Percentiles rank a stretch among this genome's conserved stretches.
These are phyloP conservation scores for Iphiclides podalirius DNA, from an alignment of 2,888 invertebrate species.

Conservation along the genomic window DNA sequence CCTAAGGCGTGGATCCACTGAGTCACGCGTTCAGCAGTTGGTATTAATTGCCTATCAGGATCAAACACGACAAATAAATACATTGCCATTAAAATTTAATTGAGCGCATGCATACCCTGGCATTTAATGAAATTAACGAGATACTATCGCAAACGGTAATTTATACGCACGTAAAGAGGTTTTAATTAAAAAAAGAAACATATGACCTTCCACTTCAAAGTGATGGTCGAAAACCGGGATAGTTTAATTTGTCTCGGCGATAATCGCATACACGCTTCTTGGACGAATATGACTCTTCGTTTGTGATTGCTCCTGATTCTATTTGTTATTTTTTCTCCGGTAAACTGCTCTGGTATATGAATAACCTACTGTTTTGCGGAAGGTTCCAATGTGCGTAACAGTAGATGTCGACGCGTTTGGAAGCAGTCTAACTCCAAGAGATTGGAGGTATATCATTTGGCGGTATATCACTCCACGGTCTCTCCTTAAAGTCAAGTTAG, in stretches of 20 bases:
- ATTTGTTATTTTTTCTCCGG: no score
- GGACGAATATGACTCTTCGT: neutral
- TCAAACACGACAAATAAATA: neutral
- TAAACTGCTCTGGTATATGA: no score
- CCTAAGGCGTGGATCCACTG: no score
- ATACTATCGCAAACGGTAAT: neutral
- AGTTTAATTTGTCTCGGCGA: neutral
- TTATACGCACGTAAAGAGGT: neutral
- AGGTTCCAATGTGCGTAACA: no score
- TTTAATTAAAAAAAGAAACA: neutral
- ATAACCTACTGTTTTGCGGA: no score
- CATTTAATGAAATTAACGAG: neutral
- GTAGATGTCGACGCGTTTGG: no score
- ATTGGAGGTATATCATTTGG: no score
- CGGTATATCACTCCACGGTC: no score
- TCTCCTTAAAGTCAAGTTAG: no score
- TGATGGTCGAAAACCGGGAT: neutral
- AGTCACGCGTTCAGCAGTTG: neutral
- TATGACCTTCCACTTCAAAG: neutral
- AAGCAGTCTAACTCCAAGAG: no score
- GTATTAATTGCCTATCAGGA: slow-evolving; percentile 10
- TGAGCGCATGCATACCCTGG: neutral
- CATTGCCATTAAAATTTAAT: neutral
- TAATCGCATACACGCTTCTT: neutral
- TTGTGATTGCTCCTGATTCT: neutral